Percentiles rank a stretch among this genome's conserved stretches.
phyloP scores from a whole-genome alignment of 2,113 vertebrate species.

The Ranitomeya imitator region DNA sequence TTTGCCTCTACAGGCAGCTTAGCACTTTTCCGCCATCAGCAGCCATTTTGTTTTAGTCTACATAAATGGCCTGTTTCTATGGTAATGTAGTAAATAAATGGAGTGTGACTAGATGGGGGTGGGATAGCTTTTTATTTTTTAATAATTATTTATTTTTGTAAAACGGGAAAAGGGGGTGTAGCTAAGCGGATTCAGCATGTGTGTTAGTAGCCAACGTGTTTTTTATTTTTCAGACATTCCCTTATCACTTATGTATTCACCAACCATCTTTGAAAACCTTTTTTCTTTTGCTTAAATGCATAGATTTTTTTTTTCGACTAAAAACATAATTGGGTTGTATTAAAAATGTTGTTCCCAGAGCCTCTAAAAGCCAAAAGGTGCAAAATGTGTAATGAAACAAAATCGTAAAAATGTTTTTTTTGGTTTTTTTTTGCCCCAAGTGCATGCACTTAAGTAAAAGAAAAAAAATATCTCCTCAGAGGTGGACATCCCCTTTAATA shows the following conservation, averaged over 20 bases:
- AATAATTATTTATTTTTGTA: constrained; percentile 37
- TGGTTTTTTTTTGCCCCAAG: too few relatives aligned
- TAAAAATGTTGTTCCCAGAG: too few relatives aligned
- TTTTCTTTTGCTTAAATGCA: too few relatives aligned
- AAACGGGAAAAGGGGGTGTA: background rate
- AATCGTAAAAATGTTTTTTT: too few relatives aligned
- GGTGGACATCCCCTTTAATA: too few relatives aligned
- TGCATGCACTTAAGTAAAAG: too few relatives aligned
- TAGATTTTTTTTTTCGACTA: too few relatives aligned
- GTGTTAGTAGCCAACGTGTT: background rate
- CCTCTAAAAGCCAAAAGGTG: too few relatives aligned
- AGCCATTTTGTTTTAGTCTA: constrained; percentile 4
- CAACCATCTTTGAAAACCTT: too few relatives aligned
- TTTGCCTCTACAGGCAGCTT: background rate
- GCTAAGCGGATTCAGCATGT: background rate
- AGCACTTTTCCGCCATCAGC: background rate
- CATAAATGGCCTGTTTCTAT: background rate
- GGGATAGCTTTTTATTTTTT: constrained; percentile 32
- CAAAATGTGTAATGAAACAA: too few relatives aligned
- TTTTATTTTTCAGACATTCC: background rate
- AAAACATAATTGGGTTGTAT: too few relatives aligned
- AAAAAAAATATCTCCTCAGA: too few relatives aligned
- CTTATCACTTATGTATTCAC: background rate
- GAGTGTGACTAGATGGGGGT: background rate
- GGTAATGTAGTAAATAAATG: background rate